Conservation (phyloP, 1,140 invertebrate genomes). For the Heliconius hermathena region DNA sequence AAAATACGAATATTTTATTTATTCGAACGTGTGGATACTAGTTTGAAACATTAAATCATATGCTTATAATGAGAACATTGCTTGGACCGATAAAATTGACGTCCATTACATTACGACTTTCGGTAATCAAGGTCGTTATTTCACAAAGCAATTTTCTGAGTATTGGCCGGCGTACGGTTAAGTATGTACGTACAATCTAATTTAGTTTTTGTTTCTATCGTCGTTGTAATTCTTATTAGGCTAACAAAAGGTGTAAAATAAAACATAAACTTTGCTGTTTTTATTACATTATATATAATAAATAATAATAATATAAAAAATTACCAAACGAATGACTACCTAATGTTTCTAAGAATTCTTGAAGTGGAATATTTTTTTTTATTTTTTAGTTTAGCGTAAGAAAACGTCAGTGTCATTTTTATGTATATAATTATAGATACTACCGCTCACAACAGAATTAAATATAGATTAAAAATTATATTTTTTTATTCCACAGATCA, state of each 20-base stretch:
- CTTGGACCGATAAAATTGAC: neutral
- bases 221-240: neutral
- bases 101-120: constrained; percentile 10
- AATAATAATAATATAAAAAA: neutral
- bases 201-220: constrained; percentile 8
- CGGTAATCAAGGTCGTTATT: constrained; percentile 8
- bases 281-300: neutral
- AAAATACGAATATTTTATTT: no score
- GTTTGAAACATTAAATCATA: constrained; percentile 11
- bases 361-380: no score
- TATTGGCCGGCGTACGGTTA: neutral
- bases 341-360: no score
- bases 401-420: no score
- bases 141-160: constrained; percentile 13
- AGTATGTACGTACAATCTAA: neutral
- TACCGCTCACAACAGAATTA: no score
- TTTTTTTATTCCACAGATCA: no score
- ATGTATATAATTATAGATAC: no score
- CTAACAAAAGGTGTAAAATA: neutral
- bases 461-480: no score
- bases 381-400: no score
- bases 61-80: constrained; percentile 4
- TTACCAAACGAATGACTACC: neutral
- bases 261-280: neutral
- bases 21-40: neutral